Evolutionary conservation across 2,888 invertebrate species (phyloP).

Genomic region (Arge pagana): DNA sequence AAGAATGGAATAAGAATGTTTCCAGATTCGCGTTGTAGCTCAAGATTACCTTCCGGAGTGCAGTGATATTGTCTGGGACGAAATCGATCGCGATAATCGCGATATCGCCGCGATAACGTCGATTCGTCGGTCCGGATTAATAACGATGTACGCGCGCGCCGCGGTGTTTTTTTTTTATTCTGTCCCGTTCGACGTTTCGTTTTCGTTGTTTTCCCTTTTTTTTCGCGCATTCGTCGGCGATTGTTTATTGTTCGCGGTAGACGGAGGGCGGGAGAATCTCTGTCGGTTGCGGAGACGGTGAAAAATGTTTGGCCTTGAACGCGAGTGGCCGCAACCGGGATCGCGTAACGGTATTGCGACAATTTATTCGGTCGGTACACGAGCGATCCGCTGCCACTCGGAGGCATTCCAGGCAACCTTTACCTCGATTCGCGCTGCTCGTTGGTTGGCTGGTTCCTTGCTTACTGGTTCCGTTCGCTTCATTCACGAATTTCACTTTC

Average conservation of each 20-base stretch:
- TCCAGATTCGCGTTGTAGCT: too few relatives aligned
- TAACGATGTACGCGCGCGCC: too few relatives aligned
- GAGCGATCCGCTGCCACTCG: not conserved
- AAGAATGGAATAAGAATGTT: too few relatives aligned
- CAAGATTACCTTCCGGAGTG: too few relatives aligned
- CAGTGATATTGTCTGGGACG: too few relatives aligned
- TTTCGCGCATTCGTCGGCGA: not conserved
- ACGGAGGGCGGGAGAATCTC: constrained; percentile 5
- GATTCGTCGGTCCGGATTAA: too few relatives aligned
- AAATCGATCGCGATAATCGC: too few relatives aligned
- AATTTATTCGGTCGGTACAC: constrained; percentile 10
- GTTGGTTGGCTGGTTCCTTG: not conserved
- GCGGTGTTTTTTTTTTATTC: too few relatives aligned
- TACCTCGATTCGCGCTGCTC: constrained; percentile 29
- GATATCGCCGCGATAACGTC: too few relatives aligned
- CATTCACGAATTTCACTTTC: constrained; percentile 52
- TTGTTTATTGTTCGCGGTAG: not conserved
- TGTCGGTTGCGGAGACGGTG: not conserved
- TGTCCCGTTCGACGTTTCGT: too few relatives aligned
- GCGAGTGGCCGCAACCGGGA: not conserved
- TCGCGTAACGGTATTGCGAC: constrained; percentile 16
- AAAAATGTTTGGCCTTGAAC: not conserved
- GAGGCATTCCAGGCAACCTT: constrained; percentile 20
- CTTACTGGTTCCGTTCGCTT: constrained; percentile 22
- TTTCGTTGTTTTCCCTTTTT: not conserved